phyloP scores from a whole-genome alignment of 2,888 invertebrate species.

The Acronicta alni region DNA sequence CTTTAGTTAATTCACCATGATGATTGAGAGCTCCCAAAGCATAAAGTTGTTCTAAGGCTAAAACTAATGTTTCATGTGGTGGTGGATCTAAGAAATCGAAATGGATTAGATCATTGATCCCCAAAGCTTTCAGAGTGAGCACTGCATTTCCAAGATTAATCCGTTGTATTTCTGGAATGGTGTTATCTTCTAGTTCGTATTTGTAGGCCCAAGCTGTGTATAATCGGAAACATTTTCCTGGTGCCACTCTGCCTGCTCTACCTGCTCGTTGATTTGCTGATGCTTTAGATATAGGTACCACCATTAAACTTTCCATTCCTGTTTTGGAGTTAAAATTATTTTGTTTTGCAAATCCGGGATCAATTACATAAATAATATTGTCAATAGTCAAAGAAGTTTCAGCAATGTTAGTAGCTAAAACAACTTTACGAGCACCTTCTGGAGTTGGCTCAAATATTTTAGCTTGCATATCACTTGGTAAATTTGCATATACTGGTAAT shows the following conservation, averaged over 20 bases:
- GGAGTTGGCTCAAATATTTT: conserved; percentile 99
- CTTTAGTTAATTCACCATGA: conserved; percentile 98
- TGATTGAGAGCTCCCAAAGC: conserved; percentile 99
- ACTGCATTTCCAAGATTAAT: conserved; percentile 99
- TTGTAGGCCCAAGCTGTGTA: conserved; percentile 99
- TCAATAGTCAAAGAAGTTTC: conserved; percentile 99
- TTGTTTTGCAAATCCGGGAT: conserved; percentile 99
- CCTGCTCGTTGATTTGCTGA: conserved; percentile 99
- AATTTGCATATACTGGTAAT: conserved; percentile 98
- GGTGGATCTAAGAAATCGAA: conserved; percentile 99
- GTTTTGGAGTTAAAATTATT: conserved; percentile 99
- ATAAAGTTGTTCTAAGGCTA: conserved; percentile 99
- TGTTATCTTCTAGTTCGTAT: conserved; percentile 99
- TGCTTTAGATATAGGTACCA: conserved; percentile 99
- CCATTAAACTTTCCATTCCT: conserved; percentile 99
- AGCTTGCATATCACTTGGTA: conserved; percentile 99
- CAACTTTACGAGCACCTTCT: conserved; percentile 98
- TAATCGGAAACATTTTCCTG: conserved; percentile 99
- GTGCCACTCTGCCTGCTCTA: conserved; percentile 97
- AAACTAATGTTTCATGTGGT: conserved; percentile 96
- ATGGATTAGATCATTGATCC: conserved; percentile 98
- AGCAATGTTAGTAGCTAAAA: conserved; percentile 99
- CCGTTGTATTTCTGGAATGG: conserved; percentile 99
- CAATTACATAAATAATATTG: conserved; percentile 99
- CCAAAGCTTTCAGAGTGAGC: conserved; percentile 97